phyloP scores from a whole-genome alignment of 2,888 invertebrate species.

The Choristoneura rosaceana region DNA sequence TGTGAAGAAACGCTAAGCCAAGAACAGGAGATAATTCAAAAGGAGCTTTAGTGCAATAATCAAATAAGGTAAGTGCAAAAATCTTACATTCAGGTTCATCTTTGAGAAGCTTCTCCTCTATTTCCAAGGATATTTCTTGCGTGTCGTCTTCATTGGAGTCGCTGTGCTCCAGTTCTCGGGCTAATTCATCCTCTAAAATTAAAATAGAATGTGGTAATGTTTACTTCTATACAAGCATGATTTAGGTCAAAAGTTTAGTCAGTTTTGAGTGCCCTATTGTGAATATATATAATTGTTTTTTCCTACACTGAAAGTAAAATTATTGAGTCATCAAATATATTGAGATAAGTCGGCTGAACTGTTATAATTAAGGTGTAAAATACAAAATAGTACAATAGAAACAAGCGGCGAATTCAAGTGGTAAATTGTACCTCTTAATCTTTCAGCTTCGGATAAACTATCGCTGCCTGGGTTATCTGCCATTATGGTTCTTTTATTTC shows the following conservation, averaged over 20 bases:
- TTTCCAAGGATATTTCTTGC: constrained; percentile 79
- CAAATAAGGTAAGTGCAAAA: not conserved
- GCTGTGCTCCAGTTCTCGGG: constrained; percentile 78
- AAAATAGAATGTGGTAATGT: constrained; percentile 14
- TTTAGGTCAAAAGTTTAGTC: not conserved
- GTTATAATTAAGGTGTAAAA: not conserved
- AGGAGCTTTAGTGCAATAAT: not conserved
- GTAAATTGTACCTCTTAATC: constrained; percentile 65
- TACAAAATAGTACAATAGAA: not conserved
- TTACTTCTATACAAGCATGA: not conserved
- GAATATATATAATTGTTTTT: not conserved
- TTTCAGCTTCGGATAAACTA: constrained; percentile 72
- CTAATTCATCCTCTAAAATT: constrained; percentile 76
- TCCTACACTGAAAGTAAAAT: not conserved
- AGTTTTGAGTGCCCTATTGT: not conserved
- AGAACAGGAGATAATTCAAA: not conserved
- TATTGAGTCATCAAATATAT: not conserved
- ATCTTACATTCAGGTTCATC: constrained; percentile 80
- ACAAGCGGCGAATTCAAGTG: not conserved
- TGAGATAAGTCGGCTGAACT: not conserved
- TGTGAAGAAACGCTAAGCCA: not conserved
- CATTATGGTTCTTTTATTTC: constrained; percentile 53
- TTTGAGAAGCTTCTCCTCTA: constrained; percentile 79
- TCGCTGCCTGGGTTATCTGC: constrained; percentile 71
- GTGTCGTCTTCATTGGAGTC: constrained; percentile 81